Evolutionary conservation across 2,888 invertebrate genomes (phyloP).

Genomic region (Ectemnius cavifrons): DNA sequence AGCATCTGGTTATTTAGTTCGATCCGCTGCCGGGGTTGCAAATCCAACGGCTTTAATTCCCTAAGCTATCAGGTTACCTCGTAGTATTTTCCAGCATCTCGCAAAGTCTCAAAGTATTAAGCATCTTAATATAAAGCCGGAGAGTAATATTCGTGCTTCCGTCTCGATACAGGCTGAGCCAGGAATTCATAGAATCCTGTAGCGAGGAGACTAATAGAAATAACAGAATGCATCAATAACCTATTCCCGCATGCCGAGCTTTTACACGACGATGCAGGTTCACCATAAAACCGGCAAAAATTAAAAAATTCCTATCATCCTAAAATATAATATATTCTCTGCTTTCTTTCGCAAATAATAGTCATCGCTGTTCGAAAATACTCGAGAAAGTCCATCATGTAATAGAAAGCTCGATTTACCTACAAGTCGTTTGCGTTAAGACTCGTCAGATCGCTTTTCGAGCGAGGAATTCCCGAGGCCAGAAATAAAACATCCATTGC

Average conservation of each 20-base stretch:
- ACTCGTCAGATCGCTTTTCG: too few species aligned
- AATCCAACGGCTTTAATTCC: slow-evolving; percentile 26
- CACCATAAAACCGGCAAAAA: neutral
- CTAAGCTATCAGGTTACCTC: slow-evolving; percentile 24
- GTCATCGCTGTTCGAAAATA: too few species aligned
- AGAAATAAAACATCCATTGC: neutral
- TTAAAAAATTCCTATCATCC: neutral
- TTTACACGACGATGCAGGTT: neutral
- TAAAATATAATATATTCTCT: neutral
- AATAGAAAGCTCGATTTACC: neutral
- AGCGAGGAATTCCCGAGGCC: slow-evolving; percentile 31
- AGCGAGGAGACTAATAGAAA: neutral
- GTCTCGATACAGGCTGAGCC: neutral
- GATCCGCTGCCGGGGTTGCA: slow-evolving; percentile 1
- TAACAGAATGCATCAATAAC: neutral
- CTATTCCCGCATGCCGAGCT: neutral
- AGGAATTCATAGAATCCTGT: neutral
- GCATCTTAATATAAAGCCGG: slow-evolving; percentile 28
- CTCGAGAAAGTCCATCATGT: neutral
- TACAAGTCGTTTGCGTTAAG: neutral
- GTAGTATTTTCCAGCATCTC: slow-evolving; percentile 17
- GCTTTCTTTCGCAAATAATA: neutral
- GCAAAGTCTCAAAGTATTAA: slow-evolving; percentile 38
- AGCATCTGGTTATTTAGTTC: neutral
- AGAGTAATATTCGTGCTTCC: slow-evolving; percentile 34